A percentile compares a stretch with the other conserved stretches of the same genome.
phyloP scores from a whole-genome alignment of 2,797 vertebrate species.

The Onychomys arenicola region DNA sequence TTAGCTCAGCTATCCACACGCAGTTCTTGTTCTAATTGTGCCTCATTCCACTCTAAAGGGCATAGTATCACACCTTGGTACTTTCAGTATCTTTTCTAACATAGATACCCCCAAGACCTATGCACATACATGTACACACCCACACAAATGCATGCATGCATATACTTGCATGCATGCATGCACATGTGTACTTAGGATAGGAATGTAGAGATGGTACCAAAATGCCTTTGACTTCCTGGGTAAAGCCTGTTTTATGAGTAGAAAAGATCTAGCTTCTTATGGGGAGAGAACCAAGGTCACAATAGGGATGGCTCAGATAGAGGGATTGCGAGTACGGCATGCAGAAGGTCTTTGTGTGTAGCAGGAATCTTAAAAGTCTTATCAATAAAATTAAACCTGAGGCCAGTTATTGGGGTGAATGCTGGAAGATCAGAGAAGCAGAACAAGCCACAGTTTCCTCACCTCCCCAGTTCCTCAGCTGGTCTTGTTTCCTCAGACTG shows the following conservation, averaged over 20 bases:
- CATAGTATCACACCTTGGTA: neutral
- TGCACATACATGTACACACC: neutral
- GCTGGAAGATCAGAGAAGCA: no score
- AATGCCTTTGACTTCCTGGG: neutral
- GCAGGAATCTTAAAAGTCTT: no score
- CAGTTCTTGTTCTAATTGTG: neutral
- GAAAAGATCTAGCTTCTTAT: neutral
- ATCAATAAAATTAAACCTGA: no score
- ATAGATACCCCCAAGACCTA: neutral
- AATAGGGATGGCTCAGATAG: neutral
- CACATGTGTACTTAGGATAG: neutral
- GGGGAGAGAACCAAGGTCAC: neutral
- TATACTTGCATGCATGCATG: neutral
- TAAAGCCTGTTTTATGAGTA: neutral
- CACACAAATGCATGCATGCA: neutral
- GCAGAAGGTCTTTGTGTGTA: neutral
- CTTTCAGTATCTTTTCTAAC: neutral
- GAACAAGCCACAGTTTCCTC: no score
- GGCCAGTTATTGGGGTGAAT: no score
- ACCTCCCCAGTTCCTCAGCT: no score
- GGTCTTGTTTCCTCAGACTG: no score
- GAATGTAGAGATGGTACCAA: neutral
- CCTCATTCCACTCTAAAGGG: neutral
- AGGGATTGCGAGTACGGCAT: neutral
- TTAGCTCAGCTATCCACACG: neutral